Evolutionary conservation across 2,797 vertebrate species (phyloP).

Genomic region (Molossus alvarezi): DNA sequence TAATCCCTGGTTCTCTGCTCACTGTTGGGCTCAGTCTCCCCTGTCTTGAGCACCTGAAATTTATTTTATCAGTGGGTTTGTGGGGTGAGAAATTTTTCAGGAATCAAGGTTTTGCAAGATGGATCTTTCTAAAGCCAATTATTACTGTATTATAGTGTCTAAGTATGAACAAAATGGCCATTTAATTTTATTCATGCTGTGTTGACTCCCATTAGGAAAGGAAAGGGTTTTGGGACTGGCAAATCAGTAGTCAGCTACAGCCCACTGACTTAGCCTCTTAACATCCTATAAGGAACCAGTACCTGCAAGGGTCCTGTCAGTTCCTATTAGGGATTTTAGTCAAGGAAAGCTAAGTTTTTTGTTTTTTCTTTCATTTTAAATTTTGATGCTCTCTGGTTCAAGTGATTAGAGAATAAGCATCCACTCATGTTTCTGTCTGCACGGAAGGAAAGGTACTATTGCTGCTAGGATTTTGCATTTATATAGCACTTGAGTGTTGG

Average conservation of each 20-base stretch:
- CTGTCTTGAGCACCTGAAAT: not conserved
- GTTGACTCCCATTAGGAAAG: slow-evolving; percentile 63
- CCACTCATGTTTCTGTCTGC: slow-evolving; percentile 1
- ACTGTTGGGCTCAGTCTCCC: not conserved
- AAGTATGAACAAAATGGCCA: slow-evolving; percentile 63
- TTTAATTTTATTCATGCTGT: slow-evolving; percentile 72
- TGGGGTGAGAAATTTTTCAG: slow-evolving; percentile 3
- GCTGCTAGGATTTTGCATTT: slow-evolving; percentile 69
- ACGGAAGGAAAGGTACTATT: slow-evolving; percentile 7
- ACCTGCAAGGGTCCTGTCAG: not conserved
- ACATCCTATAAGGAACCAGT: slow-evolving; percentile 23
- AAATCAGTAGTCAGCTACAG: not conserved
- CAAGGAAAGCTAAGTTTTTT: slow-evolving; percentile 21
- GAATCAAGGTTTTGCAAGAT: not conserved
- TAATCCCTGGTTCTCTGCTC: not conserved
- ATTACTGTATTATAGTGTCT: slow-evolving; percentile 31
- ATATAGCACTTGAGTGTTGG: slow-evolving; percentile 30
- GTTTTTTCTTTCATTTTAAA: slow-evolving; percentile 58
- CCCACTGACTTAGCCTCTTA: slow-evolving; percentile 25
- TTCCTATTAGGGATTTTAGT: slow-evolving; percentile 70
- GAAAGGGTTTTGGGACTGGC: slow-evolving; percentile 20
- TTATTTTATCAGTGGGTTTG: not conserved
- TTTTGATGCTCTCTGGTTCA: slow-evolving; percentile 69
- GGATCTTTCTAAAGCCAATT: slow-evolving; percentile 19
- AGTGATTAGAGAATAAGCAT: slow-evolving; percentile 59